Base-by-base conservation (phyloP, 1,140 invertebrate genomes). In the Nylanderia fulva region DNA sequence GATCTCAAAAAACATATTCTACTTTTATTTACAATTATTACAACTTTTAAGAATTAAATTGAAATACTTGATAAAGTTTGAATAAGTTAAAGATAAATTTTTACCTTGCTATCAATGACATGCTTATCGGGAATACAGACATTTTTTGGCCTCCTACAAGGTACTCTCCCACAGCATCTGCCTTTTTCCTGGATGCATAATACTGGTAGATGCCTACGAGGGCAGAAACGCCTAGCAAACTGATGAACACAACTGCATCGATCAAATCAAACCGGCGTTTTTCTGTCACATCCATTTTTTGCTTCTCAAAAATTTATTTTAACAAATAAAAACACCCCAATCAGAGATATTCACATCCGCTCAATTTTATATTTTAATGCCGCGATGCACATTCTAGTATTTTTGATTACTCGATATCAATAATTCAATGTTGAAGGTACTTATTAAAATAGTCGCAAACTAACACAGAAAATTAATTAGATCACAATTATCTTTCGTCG, bases 181-280 rank as follows among this genome's bases (percentile, higher is more conserved):
- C 95, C 83, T 94, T 95, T n/a, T 94, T 94, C 56, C 95, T 91
- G 0, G 94, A 94, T 33, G 93, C 93, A 83, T 96, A 97, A 0
- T 96, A 97, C 90, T 96, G 97, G 90, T 96, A 97, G 8, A 97
- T 90, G 0, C 97, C 97, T 52, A 97, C 96, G 0, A 94, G 85
- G 0, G 96, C 94, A 2, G 96, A 97, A 1, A 96, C 85, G 0
- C 92, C 90, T n/a, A 97, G 88, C 96, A 97, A 96, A 0, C 95
- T 84, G 0, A 92, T 91, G 75, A 97, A 97, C 9, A 97, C 96
- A 0, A 94, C 84, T 87, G 95, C 96, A 90, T 97, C 96, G 39
- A 95, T 90, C 60, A 92, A 90, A 5, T 95, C 94, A 74, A 96
- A 63, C 39, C 88, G 79, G 68, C 58, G 64, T 29, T 68, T 75